Evolutionary conservation across 2,888 invertebrate genomes (phyloP), one percentile per base, ranked within the genome.

Genomic region (Gastracanthus pulcherrimus): DNA sequence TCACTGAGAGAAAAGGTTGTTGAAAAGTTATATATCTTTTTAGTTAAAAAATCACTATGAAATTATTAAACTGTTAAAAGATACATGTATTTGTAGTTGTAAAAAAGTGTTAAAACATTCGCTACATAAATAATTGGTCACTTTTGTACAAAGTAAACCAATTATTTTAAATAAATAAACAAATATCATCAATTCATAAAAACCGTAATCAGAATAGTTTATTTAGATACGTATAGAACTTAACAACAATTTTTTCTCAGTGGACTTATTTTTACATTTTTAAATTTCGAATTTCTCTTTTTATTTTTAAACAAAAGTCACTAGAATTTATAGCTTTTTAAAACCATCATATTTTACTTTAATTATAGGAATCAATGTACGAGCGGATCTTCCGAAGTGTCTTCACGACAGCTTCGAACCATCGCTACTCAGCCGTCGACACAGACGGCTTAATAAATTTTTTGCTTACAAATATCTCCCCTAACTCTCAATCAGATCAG

Each of bases 361-460:
- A 60, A 48, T 69, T 82, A n/a, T n/a, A 78, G 69, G 81, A 82
- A 78, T 82, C 75, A 75, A 11, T 64, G 58, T 45, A 74, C 69
- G 78, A 82, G 75, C 34, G 29, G 31, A 70, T 48, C 16, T 0
- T 60, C 72, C 58, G 55, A 76, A 66, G 71, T 23, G 11, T 31
- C 3, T 9, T 45, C 4, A 36, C 11, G 62, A 34, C 64, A 31
- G 7, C 34, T 60, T 23, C 19, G 70, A 77, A 77, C 69, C 62
- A 62, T 74, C 31, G 5, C n/a, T 11, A 74, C 76, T 81, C 74
- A 26, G 4, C 58, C 31, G 62, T 66, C 64, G 11, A 51, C 69
- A 19, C 5, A 60, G 60, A 81, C 74, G 23, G 62, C 23, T 62
- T 45, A 48, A 72, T 67, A 71, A 76, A 76, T 66, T 76, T n/a